Percentiles rank a stretch among this genome's conserved stretches.
These are phyloP conservation scores for Stegostoma tigrinum DNA, from an alignment of 2,113 vertebrate species.

Conservation along the genomic window DNA sequence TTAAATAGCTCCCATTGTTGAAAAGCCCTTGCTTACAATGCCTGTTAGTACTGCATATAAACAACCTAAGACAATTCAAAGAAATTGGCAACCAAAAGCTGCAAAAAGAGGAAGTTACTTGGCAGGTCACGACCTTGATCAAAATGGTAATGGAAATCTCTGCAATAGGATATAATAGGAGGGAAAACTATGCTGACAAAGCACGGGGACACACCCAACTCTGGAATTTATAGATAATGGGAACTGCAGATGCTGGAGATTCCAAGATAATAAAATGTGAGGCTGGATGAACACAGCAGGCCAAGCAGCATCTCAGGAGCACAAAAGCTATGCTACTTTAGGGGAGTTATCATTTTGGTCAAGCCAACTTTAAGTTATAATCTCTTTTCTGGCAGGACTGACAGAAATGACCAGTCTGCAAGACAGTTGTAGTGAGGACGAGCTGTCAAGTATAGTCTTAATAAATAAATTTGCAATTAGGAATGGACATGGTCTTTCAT, in stretches of 20 bases:
- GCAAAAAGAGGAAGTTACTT: neutral
- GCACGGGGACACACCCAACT: neutral
- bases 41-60: neutral
- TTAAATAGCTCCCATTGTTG: neutral
- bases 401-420: neutral
- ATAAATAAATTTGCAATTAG: neutral
- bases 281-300: too few species aligned
- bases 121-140: neutral
- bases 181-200: neutral
- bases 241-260: too few species aligned
- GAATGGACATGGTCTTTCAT: neutral
- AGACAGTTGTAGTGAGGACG: neutral
- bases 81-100: neutral
- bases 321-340: neutral
- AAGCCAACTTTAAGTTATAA: neutral
- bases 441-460: neutral
- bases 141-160: neutral
- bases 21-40: neutral
- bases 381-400: neutral
- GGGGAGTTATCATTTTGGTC: neutral
- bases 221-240: too few species aligned
- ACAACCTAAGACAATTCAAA: neutral
- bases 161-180: neutral
- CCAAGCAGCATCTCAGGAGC: too few species aligned
- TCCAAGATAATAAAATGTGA: too few species aligned